Evolutionary conservation across 2,797 vertebrate genomes (phyloP).

Genomic region (Potorous gilbertii): DNA sequence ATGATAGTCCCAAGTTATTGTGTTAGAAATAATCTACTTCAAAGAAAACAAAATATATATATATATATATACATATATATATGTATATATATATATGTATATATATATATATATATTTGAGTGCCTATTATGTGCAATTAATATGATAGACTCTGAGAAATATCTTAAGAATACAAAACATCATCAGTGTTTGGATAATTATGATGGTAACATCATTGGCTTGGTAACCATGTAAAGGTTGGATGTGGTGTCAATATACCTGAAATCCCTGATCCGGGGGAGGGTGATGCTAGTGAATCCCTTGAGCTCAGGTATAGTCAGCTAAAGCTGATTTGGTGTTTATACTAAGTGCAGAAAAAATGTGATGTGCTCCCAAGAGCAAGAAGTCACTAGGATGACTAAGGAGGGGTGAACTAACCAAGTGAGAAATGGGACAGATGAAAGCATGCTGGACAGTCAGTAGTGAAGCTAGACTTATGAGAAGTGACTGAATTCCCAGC

Average conservation of each 20-base stretch:
- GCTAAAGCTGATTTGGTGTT: background rate
- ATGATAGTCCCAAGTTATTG: conserved; percentile 50
- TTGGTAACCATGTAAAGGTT: background rate
- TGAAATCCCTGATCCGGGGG: background rate
- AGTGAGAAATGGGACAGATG: background rate
- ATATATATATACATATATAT: too few species aligned
- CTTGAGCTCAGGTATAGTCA: background rate
- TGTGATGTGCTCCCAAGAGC: background rate
- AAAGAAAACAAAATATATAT: conserved; percentile 29
- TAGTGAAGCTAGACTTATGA: background rate
- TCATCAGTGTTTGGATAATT: background rate
- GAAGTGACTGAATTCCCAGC: background rate
- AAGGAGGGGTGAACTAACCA: background rate
- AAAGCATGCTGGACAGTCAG: background rate
- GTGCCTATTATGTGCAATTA: background rate
- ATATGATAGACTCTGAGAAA: background rate
- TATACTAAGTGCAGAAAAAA: background rate
- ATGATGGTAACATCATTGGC: background rate
- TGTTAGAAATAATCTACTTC: conserved; percentile 34
- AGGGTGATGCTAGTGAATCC: background rate
- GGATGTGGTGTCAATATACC: background rate
- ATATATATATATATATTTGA: background rate
- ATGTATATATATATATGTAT: too few species aligned
- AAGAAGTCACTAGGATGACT: background rate
- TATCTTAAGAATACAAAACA: background rate